These are phyloP conservation scores for Pardosa pseudoannulata DNA, from an alignment of 2,888 invertebrate species.

Conservation along the genomic window DNA sequence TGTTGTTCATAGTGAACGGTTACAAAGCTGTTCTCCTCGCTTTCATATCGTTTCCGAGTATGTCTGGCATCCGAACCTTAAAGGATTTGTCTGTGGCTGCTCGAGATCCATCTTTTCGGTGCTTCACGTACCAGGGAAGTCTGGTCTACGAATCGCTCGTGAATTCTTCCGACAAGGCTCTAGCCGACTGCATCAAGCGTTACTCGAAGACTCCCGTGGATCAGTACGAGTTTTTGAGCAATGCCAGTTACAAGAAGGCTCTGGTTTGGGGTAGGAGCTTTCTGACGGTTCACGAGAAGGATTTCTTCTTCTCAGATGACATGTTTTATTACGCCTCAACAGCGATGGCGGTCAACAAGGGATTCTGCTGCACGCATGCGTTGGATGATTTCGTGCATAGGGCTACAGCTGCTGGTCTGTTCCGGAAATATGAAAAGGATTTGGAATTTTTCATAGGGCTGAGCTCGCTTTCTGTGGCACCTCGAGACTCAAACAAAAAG, in stretches of 20 bases:
- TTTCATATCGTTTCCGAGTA: neutral
- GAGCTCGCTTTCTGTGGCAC: too few relatives aligned
- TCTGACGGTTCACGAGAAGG: neutral
- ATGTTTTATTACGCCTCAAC: neutral
- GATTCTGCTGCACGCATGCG: too few relatives aligned
- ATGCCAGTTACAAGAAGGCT: neutral
- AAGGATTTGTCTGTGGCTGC: neutral
- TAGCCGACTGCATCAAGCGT: neutral
- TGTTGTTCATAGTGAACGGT: neutral
- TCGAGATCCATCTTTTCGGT: neutral
- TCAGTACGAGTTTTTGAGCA: neutral
- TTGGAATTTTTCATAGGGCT: too few relatives aligned
- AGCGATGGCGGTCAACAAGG: too few relatives aligned
- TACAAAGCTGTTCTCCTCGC: neutral
- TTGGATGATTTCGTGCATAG: too few relatives aligned
- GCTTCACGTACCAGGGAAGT: neutral
- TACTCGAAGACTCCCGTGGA: neutral
- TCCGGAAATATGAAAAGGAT: too few relatives aligned
- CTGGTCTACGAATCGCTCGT: neutral
- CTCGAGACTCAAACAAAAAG: too few relatives aligned
- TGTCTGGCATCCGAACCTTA: neutral
- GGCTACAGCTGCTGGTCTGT: too few relatives aligned
- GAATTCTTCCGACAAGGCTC: neutral
- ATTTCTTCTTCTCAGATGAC: neutral
- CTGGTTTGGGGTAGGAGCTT: neutral